A percentile compares a stretch with the other conserved stretches of the same genome.
These are phyloP conservation scores for Danio aesculapii DNA, from an alignment of 2,797 vertebrate genomes.

Conservation along the genomic window DNA sequence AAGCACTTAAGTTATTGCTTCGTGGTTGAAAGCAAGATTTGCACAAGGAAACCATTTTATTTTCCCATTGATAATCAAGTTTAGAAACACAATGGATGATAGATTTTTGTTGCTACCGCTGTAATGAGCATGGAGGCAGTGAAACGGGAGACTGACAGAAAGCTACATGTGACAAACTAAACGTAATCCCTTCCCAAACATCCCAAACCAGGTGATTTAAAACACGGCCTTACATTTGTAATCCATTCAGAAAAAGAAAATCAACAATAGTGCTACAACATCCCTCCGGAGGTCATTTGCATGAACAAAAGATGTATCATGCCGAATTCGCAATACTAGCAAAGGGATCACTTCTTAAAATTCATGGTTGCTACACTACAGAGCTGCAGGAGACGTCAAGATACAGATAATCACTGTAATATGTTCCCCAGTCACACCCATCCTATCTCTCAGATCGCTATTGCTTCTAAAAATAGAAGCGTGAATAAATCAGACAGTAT, in stretches of 20 bases:
- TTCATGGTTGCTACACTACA: conserved; percentile 32
- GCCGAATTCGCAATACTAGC: conserved; percentile 18
- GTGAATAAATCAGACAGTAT: conserved; percentile 54
- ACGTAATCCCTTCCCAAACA: background rate
- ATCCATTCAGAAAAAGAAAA: conserved; percentile 54
- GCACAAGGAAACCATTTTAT: conserved; percentile 29
- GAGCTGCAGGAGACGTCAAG: conserved; percentile 36
- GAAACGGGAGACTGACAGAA: conserved; percentile 57
- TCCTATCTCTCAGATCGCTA: conserved; percentile 52
- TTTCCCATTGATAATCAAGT: conserved; percentile 4
- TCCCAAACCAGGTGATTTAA: conserved; percentile 59
- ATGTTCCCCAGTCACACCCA: conserved; percentile 23
- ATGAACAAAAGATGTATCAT: conserved; percentile 31
- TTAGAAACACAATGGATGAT: conserved; percentile 51
- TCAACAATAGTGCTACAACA: conserved; percentile 76
- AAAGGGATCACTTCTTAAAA: conserved; percentile 5
- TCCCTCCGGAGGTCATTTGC: conserved; percentile 62
- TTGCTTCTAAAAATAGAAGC: conserved; percentile 63
- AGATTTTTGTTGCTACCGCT: conserved; percentile 64
- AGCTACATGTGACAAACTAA: conserved; percentile 74
- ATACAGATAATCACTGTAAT: conserved; percentile 42
- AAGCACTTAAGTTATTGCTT: conserved; percentile 79
- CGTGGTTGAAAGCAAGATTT: conserved; percentile 76
- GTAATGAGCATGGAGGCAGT: conserved; percentile 70
- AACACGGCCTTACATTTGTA: conserved; percentile 69